Percentiles rank a stretch among this genome's conserved stretches.
phyloP scores from a whole-genome alignment of 2,888 invertebrate species.

The Drosophila mulleri region DNA sequence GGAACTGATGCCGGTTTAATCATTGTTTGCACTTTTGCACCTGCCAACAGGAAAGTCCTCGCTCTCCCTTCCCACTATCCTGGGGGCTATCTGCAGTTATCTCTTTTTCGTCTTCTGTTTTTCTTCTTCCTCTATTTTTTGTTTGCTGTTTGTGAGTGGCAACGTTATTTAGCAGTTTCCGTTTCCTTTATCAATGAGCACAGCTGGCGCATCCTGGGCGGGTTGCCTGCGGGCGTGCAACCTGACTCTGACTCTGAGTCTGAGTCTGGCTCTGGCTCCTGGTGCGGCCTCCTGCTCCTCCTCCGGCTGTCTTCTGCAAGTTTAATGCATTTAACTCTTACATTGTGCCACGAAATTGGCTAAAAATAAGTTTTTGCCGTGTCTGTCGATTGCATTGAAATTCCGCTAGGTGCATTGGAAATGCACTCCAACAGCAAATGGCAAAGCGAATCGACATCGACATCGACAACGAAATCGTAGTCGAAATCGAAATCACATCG shows the following conservation, averaged over 20 bases:
- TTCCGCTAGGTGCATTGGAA: slow-evolving; percentile 55
- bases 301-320: slow-evolving; percentile 58
- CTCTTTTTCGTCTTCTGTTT: slow-evolving; percentile 5
- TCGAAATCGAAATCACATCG: slow-evolving; percentile 41
- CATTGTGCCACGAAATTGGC: slow-evolving; percentile 75
- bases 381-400: slow-evolving; percentile 55
- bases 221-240: slow-evolving; percentile 22
- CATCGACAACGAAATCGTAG: slow-evolving; percentile 30
- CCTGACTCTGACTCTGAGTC: background rate
- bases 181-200: slow-evolving; percentile 71
- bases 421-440: slow-evolving; percentile 56
- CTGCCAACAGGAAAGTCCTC: slow-evolving; percentile 59
- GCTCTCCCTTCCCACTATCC: background rate
- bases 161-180: slow-evolving; percentile 80
- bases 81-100: background rate
- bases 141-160: slow-evolving; percentile 46
- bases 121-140: slow-evolving; percentile 11
- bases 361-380: slow-evolving; percentile 40
- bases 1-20: slow-evolving; percentile 53
- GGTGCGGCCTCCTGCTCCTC: background rate
- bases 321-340: slow-evolving; percentile 78
- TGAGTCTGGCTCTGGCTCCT: background rate
- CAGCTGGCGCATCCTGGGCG: slow-evolving; percentile 70
- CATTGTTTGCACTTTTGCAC: slow-evolving; percentile 75
- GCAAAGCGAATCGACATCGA: slow-evolving; percentile 52